Base-by-base conservation (phyloP, 2,113 vertebrate species). In the Neogale vison region DNA sequence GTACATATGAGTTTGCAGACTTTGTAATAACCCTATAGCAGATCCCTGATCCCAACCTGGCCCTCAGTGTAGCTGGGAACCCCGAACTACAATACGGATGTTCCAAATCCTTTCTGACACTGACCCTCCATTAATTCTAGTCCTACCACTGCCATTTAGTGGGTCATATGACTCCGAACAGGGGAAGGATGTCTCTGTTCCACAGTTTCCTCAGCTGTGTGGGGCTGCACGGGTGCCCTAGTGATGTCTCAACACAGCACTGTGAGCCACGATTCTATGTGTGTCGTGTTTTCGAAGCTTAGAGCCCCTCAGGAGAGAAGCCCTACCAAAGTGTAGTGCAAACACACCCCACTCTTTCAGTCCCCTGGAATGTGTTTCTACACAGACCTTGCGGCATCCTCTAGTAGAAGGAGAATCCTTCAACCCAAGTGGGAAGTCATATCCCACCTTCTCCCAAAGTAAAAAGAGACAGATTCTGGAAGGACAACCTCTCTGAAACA, bases 1-100 rank as follows among this genome's bases (percentile, higher is more conserved):
- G 17, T 72, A 95, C 94, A 88, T 36, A 88, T 81, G 92, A 97
- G 96, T 88, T 72, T 88, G 87, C 45, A n/a, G 2, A 47, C 57
- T 95, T 82, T 96, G 76, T 39, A 90, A 80, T 71, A 89, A 83
- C 61, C 83, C 74, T n/a, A 57, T 0, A 92, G 87, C 39, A 84
- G n/a, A 89, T 39, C 39, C 52, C 9, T 0, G 6, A 67, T 23
- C 67, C 72, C 45, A 72, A 26, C 45, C 3, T 15, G 74, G 47
- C 31, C 61, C 23, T 85, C 76, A 90, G 82, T 79, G 81, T 59
- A 88, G 47, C 55, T 88, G 23, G 36, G 79, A 90, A 93, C 20
- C 15, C 6, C 36, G 45, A 90, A 91, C 57, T 34, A 47, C 10
- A 55, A 80, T 18, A 81, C 52, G 92, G 47, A 90, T 1, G 4